These are phyloP conservation scores for Serranus cabrilla DNA, from an alignment of 2,797 vertebrate genomes.

Conservation along the genomic window DNA sequence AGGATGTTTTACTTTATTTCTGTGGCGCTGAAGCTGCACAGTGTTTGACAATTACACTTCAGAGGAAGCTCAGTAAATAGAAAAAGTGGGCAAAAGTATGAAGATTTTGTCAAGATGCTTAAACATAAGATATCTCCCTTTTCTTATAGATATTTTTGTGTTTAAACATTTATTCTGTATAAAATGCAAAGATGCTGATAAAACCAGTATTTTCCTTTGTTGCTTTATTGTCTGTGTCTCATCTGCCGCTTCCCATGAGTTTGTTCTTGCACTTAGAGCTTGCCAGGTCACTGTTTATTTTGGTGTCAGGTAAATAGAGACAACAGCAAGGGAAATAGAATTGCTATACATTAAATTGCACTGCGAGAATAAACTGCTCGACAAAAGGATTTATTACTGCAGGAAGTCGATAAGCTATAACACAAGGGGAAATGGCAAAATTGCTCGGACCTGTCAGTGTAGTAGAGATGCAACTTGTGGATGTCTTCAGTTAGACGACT, in stretches of 20 bases:
- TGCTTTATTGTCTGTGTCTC: neutral
- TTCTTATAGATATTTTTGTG: neutral
- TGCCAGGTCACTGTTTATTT: slow-evolving; percentile 39
- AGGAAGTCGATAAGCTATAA: slow-evolving; percentile 33
- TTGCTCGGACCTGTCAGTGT: slow-evolving; percentile 37
- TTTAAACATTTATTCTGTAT: neutral
- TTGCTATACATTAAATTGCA: slow-evolving; percentile 24
- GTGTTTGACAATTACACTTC: slow-evolving; percentile 44
- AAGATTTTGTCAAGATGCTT: slow-evolving; percentile 23
- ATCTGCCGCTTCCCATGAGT: slow-evolving; percentile 18
- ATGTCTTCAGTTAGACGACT: slow-evolving; percentile 41
- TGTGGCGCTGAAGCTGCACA: slow-evolving; percentile 51
- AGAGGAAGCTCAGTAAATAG: slow-evolving; percentile 24
- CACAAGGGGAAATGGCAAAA: slow-evolving; percentile 27
- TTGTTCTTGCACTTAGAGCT: slow-evolving; percentile 31
- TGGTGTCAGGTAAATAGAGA: slow-evolving; percentile 23
- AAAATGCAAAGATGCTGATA: slow-evolving; percentile 1
- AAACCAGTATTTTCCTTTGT: neutral
- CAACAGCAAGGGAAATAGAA: slow-evolving; percentile 20
- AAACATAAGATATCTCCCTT: neutral
- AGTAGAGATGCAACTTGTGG: slow-evolving; percentile 24
- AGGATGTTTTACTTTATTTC: slow-evolving; percentile 57
- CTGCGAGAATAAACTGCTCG: slow-evolving; percentile 31
- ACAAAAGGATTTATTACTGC: slow-evolving; percentile 26
- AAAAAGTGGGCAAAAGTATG: slow-evolving; percentile 14